These are phyloP conservation scores for Cosmopolites sordidus DNA, from an alignment of 2,888 invertebrate genomes.

Conservation along the genomic window DNA sequence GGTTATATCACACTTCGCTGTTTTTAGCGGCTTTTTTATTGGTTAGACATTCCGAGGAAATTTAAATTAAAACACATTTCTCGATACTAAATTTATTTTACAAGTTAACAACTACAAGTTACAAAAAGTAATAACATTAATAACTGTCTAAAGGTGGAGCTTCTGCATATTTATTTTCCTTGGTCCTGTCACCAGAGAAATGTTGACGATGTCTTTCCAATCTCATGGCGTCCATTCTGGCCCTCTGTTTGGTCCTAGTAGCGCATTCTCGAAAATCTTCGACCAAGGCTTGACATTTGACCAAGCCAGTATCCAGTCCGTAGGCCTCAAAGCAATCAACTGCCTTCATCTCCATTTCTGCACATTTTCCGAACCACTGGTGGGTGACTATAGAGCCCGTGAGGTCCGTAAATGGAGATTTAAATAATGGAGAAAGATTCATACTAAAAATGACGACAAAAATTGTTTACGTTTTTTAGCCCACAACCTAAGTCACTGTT, in stretches of 20 bases:
- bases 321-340: conserved; percentile 80
- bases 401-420: conserved; percentile 68
- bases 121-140: conserved; percentile 34
- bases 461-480: too few relatives aligned
- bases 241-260: conserved; percentile 55
- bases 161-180: conserved; percentile 53
- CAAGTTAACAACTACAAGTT: neutral
- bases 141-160: conserved; percentile 58
- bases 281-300: conserved; percentile 60
- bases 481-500: too few relatives aligned
- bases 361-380: conserved; percentile 63
- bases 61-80: too few relatives aligned
- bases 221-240: conserved; percentile 60
- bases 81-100: neutral
- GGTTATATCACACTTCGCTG: too few relatives aligned
- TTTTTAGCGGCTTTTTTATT: too few relatives aligned
- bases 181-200: conserved; percentile 54
- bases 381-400: conserved; percentile 62
- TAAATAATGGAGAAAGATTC: conserved; percentile 63
- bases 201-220: conserved; percentile 60
- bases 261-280: conserved; percentile 71
- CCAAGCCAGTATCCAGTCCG: conserved; percentile 60
- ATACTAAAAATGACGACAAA: conserved; percentile 12
- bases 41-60: too few relatives aligned
- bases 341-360: conserved; percentile 62